Conservation (phyloP, 2,113 vertebrate genomes). For the Dendrocopos noguchii region DNA sequence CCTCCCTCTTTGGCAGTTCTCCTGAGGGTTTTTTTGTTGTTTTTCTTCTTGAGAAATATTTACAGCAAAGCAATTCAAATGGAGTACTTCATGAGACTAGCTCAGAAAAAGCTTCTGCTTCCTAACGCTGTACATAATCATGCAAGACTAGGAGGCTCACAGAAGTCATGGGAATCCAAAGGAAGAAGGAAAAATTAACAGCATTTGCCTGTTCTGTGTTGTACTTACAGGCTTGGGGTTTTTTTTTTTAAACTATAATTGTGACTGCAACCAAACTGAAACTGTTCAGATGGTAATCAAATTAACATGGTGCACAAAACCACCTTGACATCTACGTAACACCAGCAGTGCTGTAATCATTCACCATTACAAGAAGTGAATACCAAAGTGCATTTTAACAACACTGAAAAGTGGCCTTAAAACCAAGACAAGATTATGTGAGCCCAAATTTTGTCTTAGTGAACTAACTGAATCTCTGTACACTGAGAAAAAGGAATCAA, state of each 20-base stretch:
- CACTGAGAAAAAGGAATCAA: not conserved
- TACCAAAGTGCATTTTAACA: not conserved
- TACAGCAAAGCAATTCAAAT: not conserved
- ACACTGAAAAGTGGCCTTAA: not conserved
- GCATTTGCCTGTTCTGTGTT: not conserved
- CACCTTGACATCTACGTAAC: not conserved
- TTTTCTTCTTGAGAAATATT: not conserved
- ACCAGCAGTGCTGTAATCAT: not conserved
- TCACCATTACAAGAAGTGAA: not conserved
- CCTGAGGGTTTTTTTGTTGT: not conserved
- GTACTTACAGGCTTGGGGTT: not conserved
- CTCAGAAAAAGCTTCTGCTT: not conserved
- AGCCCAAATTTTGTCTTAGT: not conserved
- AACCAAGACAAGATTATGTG: not conserved
- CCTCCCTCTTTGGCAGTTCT: not conserved
- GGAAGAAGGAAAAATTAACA: not conserved
- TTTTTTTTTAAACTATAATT: not conserved
- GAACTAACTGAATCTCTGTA: not conserved
- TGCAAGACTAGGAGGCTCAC: not conserved
- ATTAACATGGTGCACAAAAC: not conserved
- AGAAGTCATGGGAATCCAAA: not conserved
- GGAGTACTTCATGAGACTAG: not conserved
- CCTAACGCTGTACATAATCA: not conserved
- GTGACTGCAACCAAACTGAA: not conserved
- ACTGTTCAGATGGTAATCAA: not conserved